Base-by-base conservation (phyloP, 2,888 invertebrate species). In the Drosophila ustulata region DNA sequence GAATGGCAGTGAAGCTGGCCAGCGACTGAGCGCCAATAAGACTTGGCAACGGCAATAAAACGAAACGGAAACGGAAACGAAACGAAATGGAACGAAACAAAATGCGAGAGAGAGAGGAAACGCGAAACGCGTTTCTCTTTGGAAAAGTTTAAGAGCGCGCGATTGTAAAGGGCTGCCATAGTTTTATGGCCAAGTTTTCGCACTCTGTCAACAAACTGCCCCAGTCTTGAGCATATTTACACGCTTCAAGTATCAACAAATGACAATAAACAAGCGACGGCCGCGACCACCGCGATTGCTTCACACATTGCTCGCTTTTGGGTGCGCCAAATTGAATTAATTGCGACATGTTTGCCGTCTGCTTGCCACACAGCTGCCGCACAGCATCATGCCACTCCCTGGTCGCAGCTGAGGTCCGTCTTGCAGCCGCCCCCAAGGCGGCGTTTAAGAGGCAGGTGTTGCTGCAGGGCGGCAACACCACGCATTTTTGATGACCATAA, bases 401-500 rank as follows among this genome's bases (percentile, higher is more conserved):
- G 8, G n/a, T 7, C 11, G n/a, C 11, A 13, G 3, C 13, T 28
- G 6, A 6, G 30, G 32, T 3, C 18, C 45, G 18, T 7, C 4
- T 11, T 13, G 45, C 43, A n/a, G 3, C 26, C 37, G 18, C 18
- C 18, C 18, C 26, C 37, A 11, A 7, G 9, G 58, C 39, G 53
- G 39, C 28, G 26, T 72, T 66, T 49, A 67, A 78, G 61, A 39
- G 69, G 45, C 79, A 75, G 75, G 75, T 78, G 79, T 34, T 11
- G 37, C 67, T 41, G 49, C 26, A 9, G 47, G 30, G 39, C 61
- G 43, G 18, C 50, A 47, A 30, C 39, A 51, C 51, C 46, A 68
- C 83, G 73, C 66, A 50, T 66, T 74, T 84, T 80, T 88, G 80
- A 88, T 86, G 89, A 75, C 89, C 89, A 88, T 88, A 88, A 88